Conservation (phyloP, 2,113 vertebrate species). For the Formicarius rufipectus region DNA sequence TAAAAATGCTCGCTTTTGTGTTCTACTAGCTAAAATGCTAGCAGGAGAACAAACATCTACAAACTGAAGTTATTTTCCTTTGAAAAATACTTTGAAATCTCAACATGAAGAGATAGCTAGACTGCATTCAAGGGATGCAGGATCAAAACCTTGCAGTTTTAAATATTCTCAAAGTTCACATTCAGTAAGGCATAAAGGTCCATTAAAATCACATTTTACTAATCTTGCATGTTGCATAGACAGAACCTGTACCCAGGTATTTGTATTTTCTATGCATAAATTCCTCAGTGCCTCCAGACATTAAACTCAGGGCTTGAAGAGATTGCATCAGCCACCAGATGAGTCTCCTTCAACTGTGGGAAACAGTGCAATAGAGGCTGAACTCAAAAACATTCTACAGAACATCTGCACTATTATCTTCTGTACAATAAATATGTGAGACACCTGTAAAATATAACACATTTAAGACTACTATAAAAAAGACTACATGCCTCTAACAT, state of each 20-base stretch:
- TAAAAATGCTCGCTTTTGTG: neutral
- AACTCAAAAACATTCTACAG: neutral
- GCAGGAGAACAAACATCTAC: neutral
- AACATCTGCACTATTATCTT: neutral
- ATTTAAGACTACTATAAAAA: neutral
- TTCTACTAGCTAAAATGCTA: neutral
- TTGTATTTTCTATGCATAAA: neutral
- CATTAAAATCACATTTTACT: neutral
- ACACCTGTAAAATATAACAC: neutral
- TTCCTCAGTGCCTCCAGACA: neutral
- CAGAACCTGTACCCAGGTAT: neutral
- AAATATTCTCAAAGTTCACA: neutral
- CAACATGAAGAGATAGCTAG: neutral
- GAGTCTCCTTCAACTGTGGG: neutral
- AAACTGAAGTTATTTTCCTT: neutral
- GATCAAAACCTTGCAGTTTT: neutral
- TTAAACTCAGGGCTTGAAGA: neutral
- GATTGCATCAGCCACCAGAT: neutral
- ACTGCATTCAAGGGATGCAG: neutral
- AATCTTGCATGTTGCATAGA: neutral
- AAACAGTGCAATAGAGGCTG: neutral
- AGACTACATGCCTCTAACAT: neutral
- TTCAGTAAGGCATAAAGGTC: neutral
- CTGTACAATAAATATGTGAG: neutral
- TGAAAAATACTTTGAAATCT: neutral